phyloP scores from a whole-genome alignment of 1,140 invertebrate genomes.

The Eubasilissa regina region DNA sequence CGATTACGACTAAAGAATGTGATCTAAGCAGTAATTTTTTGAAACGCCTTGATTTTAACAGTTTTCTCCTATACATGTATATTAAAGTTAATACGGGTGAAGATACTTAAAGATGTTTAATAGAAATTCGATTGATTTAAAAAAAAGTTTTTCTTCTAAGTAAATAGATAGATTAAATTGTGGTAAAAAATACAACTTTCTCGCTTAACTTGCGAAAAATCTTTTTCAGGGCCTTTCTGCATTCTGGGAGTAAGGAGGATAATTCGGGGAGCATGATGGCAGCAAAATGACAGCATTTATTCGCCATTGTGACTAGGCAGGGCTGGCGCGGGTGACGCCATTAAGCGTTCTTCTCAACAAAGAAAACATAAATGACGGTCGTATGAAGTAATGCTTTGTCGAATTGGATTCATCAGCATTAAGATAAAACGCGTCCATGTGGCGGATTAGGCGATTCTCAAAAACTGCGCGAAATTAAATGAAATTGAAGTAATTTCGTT shows the following conservation, averaged over 20 bases:
- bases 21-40: too few species aligned
- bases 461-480: constrained; percentile 38
- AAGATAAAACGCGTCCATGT: constrained; percentile 39
- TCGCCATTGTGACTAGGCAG: constrained; percentile 47
- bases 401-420: constrained; percentile 55
- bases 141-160: too few species aligned
- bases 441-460: constrained; percentile 36
- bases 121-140: too few species aligned
- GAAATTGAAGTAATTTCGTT: constrained; percentile 38
- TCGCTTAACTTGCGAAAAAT: constrained; percentile 28
- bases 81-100: too few species aligned
- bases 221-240: constrained; percentile 1
- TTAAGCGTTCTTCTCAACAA: constrained; percentile 47
- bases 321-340: constrained; percentile 39
- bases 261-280: constrained; percentile 42
- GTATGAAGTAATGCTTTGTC: constrained; percentile 52
- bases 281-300: constrained; percentile 57
- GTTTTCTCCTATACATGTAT: too few species aligned
- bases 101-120: too few species aligned
- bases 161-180: neutral
- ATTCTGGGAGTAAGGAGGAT: constrained; percentile 26
- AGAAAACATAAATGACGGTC: constrained; percentile 55
- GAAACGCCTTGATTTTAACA: too few species aligned
- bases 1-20: too few species aligned
- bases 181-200: neutral